Base-by-base conservation (phyloP, 2,797 vertebrate genomes). In the Propithecus perrieri region DNA sequence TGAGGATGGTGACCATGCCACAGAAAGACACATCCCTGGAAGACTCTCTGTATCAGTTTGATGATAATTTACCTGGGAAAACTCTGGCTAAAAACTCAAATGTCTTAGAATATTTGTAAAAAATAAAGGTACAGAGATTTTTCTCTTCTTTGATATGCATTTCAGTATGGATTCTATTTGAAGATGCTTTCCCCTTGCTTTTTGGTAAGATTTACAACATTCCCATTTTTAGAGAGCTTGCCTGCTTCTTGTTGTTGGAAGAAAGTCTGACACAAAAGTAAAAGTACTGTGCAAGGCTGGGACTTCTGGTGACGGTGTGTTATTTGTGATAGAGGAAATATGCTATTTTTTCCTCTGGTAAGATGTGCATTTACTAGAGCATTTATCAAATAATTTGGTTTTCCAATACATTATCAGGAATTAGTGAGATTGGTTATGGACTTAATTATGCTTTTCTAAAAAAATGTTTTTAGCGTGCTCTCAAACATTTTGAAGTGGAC, bases 381-480 rank as follows among this genome's bases (percentile, higher is more conserved):
- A 97, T 98, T 98, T 98, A 97, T 95, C 94, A 98, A 98, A 98
- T 97, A 98, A 98, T 98, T 98, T 96, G 85, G 72, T 93, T 98
- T 98, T 97, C 94, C 75, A 98, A 88, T 98, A 98, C 97, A 99
- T 98, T 99, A 98, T 97, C 95, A 96, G 96, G 97, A 99, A 98
- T 98, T 98, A 99, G 97, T 97, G 97, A 98, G 95, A 98, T 98
- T 99, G 98, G 96, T 98, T 98, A 98, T 98, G 97, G 97, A 89
- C 87, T 97, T 98, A 98, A 98, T 99, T 98, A 98, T 57, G 93
- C 48, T 89, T 63, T 98, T 98, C 97, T 72, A 14, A 96, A 98
- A 98, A 98, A 98, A 98, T 98, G 98, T 98, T 98, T 98, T 98
- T 98, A 98, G 94, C 97, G 94, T 97, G 91, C 96, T 98, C 98